These are phyloP conservation scores for Eudorcas thomsonii DNA, from an alignment of 2,113 vertebrate species.

Conservation along the genomic window DNA sequence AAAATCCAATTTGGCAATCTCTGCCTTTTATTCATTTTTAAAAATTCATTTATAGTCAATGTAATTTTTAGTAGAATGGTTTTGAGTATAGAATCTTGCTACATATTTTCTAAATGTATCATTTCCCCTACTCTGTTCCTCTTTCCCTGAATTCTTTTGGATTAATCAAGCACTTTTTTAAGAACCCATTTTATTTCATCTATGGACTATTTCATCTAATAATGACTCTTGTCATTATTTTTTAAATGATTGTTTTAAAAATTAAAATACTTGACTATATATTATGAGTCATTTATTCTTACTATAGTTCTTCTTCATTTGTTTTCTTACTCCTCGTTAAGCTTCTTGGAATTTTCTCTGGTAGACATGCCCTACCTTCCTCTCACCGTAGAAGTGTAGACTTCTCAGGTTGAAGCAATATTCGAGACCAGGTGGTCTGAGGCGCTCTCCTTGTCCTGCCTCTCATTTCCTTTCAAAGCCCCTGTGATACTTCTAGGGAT, in stretches of 20 bases:
- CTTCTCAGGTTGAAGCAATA: neutral
- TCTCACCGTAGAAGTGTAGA: neutral
- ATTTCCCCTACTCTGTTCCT: neutral
- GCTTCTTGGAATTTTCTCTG: neutral
- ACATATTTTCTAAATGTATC: neutral
- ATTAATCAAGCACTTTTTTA: neutral
- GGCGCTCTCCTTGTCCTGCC: neutral
- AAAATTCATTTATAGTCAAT: neutral
- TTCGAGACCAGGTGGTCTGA: neutral
- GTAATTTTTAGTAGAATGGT: neutral
- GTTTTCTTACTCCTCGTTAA: neutral
- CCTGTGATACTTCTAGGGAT: neutral
- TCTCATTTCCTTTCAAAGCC: neutral
- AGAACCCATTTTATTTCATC: neutral
- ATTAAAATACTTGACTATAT: neutral
- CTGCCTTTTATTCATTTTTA: neutral
- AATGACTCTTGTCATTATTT: neutral
- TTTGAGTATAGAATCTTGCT: neutral
- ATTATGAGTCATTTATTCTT: neutral
- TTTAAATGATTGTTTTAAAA: neutral
- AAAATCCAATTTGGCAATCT: neutral
- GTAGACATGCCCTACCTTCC: neutral
- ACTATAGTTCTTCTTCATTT: neutral
- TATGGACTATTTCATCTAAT: neutral
- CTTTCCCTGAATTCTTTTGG: neutral